These are phyloP conservation scores for Bucco capensis DNA, from an alignment of 2,113 vertebrate genomes.

Conservation along the genomic window DNA sequence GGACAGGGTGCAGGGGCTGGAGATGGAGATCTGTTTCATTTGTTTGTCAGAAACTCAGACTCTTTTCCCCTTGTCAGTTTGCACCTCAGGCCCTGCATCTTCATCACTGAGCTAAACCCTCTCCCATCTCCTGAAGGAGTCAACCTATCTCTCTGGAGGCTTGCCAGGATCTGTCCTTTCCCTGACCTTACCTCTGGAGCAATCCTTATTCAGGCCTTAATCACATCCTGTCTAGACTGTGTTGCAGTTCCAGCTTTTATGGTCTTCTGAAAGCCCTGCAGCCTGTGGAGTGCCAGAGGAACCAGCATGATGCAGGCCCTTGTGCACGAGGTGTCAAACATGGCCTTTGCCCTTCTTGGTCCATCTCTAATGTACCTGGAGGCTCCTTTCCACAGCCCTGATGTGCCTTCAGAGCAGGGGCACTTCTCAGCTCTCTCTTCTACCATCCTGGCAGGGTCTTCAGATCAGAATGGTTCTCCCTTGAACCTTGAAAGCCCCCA, in stretches of 20 bases:
- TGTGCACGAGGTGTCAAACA: accelerated
- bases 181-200: slow-evolving; percentile 68
- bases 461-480: not conserved
- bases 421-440: not conserved
- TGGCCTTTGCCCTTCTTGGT: not conserved
- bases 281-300: not conserved
- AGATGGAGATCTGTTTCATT: not conserved
- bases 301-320: not conserved
- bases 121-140: slow-evolving; percentile 32
- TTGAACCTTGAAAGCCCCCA: not conserved
- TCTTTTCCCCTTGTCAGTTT: not conserved
- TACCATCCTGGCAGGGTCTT: not conserved
- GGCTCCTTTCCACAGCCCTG: not conserved
- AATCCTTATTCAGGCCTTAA: slow-evolving; percentile 68
- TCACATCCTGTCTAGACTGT: slow-evolving; percentile 81
- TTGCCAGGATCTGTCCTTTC: slow-evolving; percentile 67
- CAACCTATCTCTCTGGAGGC: slow-evolving; percentile 29
- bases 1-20: not conserved
- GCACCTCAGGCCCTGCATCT: not conserved
- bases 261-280: slow-evolving; percentile 9
- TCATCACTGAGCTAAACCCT: not conserved
- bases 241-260: not conserved
- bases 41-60: not conserved
- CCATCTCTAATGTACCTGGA: not conserved
- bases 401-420: not conserved